These are phyloP conservation scores for Trematocara unimaculatum DNA, from an alignment of 2,113 vertebrate genomes.

Conservation along the genomic window DNA sequence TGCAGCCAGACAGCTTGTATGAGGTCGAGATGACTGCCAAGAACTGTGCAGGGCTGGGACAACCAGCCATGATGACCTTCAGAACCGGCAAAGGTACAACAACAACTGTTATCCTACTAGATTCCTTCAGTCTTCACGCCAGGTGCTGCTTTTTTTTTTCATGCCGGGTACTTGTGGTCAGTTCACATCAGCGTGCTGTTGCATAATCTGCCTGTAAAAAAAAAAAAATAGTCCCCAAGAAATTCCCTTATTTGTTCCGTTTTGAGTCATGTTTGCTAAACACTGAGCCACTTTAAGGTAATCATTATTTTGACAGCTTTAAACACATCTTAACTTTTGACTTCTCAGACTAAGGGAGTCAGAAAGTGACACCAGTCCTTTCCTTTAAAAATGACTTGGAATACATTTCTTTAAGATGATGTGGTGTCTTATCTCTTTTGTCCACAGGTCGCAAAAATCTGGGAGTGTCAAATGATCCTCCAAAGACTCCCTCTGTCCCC, in stretches of 20 bases:
- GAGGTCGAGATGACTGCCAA: constrained; percentile 95
- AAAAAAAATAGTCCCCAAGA: neutral
- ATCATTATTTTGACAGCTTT: neutral
- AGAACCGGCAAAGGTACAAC: constrained; percentile 82
- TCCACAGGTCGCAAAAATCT: constrained; percentile 55
- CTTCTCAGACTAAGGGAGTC: neutral
- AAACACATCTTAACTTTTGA: neutral
- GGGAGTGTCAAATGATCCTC: constrained; percentile 54
- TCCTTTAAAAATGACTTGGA: neutral
- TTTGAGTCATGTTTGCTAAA: neutral
- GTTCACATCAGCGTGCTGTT: neutral
- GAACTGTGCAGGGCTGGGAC: constrained; percentile 89
- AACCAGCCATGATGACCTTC: constrained; percentile 98
- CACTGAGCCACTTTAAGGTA: neutral
- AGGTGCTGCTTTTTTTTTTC: rapidly evolving
- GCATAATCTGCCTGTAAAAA: neutral
- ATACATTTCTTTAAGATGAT: neutral
- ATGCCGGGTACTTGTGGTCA: neutral
- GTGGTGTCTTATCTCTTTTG: neutral
- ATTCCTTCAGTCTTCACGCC: neutral
- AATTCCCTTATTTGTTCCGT: neutral
- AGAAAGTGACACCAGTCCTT: neutral
- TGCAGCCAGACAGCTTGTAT: constrained; percentile 90
- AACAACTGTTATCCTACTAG: neutral
- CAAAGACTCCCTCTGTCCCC: constrained; percentile 67